Base-by-base conservation (phyloP, 2,888 invertebrate species). In the Epinotia nisella region DNA sequence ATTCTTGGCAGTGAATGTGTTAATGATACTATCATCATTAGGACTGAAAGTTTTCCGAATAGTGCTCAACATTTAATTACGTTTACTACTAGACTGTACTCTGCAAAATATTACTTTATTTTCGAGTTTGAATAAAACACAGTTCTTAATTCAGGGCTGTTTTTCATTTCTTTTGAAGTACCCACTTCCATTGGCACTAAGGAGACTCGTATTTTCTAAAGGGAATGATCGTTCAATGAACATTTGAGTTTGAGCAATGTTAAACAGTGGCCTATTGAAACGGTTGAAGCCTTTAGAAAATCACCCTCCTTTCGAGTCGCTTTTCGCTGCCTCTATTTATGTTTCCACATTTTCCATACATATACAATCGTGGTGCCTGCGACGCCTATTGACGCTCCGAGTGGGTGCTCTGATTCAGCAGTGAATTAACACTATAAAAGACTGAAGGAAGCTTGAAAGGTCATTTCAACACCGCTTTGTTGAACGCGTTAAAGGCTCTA, bases 311-410 rank as follows among this genome's bases (percentile, higher is more conserved):
- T 90, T 89, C 82, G 87, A 87, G 85, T 86, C 85, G 87, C 86
- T 88, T 90, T 88, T 88, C 85, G 86, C 88, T 83, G 84, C 83
- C 85, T 84, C 84, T 87, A 87, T 92, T 91, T 90, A 91, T 90
- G 85, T 90, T 91, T 87, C 87, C 86, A 89, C 89, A 89, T 90
- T 92, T 91, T 89, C 91, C 91, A 91, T 91, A 90, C 85, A 89
- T 72, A 62, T 84, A 90, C 85, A 89, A 90, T 87, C 87, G 87
- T 80, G 82, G 70, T 49, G 84, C 81, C 82, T 86, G 81, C 85
- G 88, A 83, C 85, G 84, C 83, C 85, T 81, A 86, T 83, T 87
- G 86, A 87, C 19, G 87, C 85, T 82, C 85, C 83, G 83, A 85
- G 83, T 84, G 86, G 80, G 81, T 85, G 72, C 41, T 67, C 85